These are phyloP conservation scores for Melangyna quadrimaculata DNA, from an alignment of 2,888 invertebrate genomes.

Conservation along the genomic window DNA sequence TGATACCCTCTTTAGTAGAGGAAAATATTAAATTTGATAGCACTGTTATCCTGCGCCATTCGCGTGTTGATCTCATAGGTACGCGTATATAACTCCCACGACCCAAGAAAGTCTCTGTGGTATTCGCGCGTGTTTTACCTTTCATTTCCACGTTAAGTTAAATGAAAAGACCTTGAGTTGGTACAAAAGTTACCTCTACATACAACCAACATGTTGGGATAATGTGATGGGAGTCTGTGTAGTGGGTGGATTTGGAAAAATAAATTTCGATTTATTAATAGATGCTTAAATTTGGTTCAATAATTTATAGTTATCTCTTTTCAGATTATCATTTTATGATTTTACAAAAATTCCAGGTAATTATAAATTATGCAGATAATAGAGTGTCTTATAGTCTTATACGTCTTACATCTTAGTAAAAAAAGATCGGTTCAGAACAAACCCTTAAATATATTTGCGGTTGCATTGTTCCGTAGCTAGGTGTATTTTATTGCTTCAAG, in stretches of 20 bases:
- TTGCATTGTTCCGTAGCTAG: no score
- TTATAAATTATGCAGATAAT: no score
- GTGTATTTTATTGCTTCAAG: no score
- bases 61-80: slow-evolving; percentile 8
- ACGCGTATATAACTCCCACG: background rate
- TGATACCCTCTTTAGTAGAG: slow-evolving; percentile 47
- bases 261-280: background rate
- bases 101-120: background rate
- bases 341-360: no score
- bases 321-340: background rate
- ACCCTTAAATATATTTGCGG: no score
- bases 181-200: background rate
- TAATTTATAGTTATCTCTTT: slow-evolving; percentile 50
- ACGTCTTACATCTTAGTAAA: no score
- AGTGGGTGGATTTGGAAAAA: background rate
- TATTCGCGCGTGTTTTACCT: slow-evolving; percentile 24
- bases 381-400: no score
- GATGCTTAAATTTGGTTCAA: background rate
- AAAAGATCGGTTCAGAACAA: no score
- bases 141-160: background rate
- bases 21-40: slow-evolving; percentile 68
- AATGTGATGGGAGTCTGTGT: background rate
- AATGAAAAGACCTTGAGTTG: background rate
- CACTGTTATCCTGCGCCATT: slow-evolving; percentile 67
- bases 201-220: background rate